phyloP scores from a whole-genome alignment of 2,797 vertebrate species.

The Centropyge bicolor region DNA sequence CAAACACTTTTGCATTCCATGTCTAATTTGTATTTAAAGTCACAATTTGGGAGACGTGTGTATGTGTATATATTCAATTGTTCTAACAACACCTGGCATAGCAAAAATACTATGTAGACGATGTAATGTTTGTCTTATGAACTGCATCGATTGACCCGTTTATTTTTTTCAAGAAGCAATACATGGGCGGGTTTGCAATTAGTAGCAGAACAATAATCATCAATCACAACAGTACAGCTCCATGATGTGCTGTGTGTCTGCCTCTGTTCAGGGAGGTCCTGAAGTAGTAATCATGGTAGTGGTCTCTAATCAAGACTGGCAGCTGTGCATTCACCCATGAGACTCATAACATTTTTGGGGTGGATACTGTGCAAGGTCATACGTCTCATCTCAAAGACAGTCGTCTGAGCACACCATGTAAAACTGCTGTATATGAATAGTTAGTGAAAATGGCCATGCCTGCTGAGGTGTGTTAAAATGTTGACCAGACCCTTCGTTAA shows the following conservation, averaged over 20 bases:
- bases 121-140: background rate
- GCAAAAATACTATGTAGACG: background rate
- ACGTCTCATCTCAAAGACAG: constrained; percentile 26
- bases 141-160: constrained; percentile 6
- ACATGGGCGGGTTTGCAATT: constrained; percentile 42
- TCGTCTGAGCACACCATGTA: constrained; percentile 11
- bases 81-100: constrained; percentile 1
- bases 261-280: constrained; percentile 56
- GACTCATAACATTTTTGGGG: constrained; percentile 75
- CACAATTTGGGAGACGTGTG: background rate
- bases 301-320: constrained; percentile 79
- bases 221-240: constrained; percentile 61
- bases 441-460: background rate
- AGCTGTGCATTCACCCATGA: constrained; percentile 78
- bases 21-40: background rate
- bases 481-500: background rate
- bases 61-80: background rate
- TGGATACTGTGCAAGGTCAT: constrained; percentile 64
- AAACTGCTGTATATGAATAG: background rate
- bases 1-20: background rate
- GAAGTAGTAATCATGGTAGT: constrained; percentile 78
- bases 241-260: constrained; percentile 47
- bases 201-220: constrained; percentile 68
- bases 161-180: background rate
- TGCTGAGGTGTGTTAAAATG: background rate